Evolutionary conservation across 2,888 invertebrate species (phyloP).

Genomic region (Macroteleia sp.): DNA sequence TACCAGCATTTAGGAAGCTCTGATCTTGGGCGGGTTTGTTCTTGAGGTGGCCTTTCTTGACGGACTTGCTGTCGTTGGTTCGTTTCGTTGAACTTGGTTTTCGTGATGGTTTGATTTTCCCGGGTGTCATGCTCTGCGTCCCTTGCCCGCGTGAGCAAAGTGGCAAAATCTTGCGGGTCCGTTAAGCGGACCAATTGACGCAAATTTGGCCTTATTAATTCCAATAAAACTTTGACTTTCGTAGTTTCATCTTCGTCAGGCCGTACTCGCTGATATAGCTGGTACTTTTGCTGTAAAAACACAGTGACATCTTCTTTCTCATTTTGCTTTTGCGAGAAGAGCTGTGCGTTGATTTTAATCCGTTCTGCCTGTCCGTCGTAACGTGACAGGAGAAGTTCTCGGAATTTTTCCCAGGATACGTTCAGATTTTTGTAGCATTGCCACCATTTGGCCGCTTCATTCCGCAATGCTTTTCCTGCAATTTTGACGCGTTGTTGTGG

Average conservation of each 20-base stretch:
- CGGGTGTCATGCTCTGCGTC: neutral
- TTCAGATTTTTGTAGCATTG: neutral
- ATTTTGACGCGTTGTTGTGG: neutral
- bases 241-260: too few species aligned
- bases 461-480: neutral
- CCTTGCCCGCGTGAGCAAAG: neutral
- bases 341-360: neutral
- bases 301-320: neutral
- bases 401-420: conserved; percentile 7
- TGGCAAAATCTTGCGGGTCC: neutral
- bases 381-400: neutral
- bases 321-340: too few species aligned
- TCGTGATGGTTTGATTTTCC: too few species aligned
- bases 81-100: too few species aligned
- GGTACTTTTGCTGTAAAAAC: conserved; percentile 7
- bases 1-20: neutral
- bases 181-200: neutral
- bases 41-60: too few species aligned
- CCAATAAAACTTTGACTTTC: neutral
- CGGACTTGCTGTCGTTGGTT: too few species aligned
- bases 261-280: too few species aligned
- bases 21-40: neutral
- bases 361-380: neutral
- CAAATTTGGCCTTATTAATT: neutral
- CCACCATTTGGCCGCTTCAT: conserved; percentile 12